A percentile compares a stretch with the other conserved stretches of the same genome.
These are phyloP conservation scores for Syrmaticus mikado DNA, from an alignment of 2,113 vertebrate species.

Conservation along the genomic window DNA sequence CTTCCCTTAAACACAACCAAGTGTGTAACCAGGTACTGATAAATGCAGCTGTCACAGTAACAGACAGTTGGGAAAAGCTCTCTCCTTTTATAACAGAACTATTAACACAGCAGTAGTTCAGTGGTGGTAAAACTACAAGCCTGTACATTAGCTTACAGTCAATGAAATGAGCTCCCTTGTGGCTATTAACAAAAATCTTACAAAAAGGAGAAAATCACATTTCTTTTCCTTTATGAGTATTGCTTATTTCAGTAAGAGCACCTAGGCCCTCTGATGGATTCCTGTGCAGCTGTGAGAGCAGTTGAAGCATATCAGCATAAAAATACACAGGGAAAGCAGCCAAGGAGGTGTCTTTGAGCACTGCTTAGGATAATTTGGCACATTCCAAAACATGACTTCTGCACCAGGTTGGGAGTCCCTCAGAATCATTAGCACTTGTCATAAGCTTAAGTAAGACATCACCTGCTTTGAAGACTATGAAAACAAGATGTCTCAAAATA, in stretches of 20 bases:
- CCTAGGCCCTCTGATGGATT: not conserved
- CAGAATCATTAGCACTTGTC: not conserved
- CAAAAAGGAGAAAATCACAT: not conserved
- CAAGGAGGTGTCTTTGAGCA: not conserved
- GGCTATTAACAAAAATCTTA: not conserved
- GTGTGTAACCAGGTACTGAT: not conserved
- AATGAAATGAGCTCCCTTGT: not conserved
- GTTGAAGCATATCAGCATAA: not conserved
- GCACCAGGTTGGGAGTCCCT: not conserved
- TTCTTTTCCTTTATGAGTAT: not conserved
- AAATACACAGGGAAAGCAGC: not conserved
- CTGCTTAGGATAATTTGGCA: not conserved
- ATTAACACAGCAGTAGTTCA: not conserved
- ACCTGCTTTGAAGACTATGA: not conserved
- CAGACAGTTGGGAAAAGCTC: not conserved
- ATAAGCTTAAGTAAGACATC: not conserved
- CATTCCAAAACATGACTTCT: not conserved
- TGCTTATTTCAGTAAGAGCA: not conserved
- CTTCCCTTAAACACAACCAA: not conserved
- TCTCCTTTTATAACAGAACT: not conserved
- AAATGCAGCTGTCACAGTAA: not conserved
- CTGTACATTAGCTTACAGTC: not conserved
- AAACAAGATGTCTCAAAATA: not conserved
- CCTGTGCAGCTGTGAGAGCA: not conserved
- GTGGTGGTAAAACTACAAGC: not conserved